Base-by-base conservation (phyloP, 2,797 vertebrate species). In the Linurgus olivaceus region DNA sequence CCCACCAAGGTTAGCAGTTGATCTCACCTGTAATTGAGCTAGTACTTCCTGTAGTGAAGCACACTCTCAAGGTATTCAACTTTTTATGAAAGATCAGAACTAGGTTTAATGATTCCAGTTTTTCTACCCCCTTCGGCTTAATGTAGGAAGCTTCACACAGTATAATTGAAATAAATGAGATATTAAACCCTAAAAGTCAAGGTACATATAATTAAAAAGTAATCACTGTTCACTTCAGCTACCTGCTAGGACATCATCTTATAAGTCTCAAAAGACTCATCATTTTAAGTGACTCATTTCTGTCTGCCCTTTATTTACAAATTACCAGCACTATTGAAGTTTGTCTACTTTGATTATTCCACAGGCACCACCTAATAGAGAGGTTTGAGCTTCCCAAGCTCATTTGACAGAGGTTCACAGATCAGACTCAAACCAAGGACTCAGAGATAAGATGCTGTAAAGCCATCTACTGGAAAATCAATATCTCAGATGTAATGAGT, bases 401-500 rank as follows among this genome's bases (percentile, higher is more conserved):
- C 68, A 83, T 95, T 93, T 95, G 91, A 94, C 37, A 48, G 45
- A 89, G 47, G 47, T 95, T 87, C 86, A 90, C 72, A 76, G 86
- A 96, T 96, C 96, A 97, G 84, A 93, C 86, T 95, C 91, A 88
- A 96, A 95, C 47, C 84, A 94, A 96, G 72, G 72, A 93, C 88
- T 93, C 89, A 0, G 9, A 95, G 90, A 96, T 40, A 96, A 97
- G 97, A 96, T 57, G 86, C 33, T 80, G 66, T 93, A 95, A 96
- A 97, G 91, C 54, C 81, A 90, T 96, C 96, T 96, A 97, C 92
- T 95, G 92, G 71, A 96, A 97, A 97, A 97, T 97, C 97, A 97
- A 97, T 97, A 96, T 97, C 97, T 97, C 96, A 92, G 96, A 98
- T 96, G 88, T 97, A 98, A 98, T 97, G 97, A 97, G 95, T 97